Conservation (phyloP, 2,113 vertebrate species). For the Columba janthina region DNA sequence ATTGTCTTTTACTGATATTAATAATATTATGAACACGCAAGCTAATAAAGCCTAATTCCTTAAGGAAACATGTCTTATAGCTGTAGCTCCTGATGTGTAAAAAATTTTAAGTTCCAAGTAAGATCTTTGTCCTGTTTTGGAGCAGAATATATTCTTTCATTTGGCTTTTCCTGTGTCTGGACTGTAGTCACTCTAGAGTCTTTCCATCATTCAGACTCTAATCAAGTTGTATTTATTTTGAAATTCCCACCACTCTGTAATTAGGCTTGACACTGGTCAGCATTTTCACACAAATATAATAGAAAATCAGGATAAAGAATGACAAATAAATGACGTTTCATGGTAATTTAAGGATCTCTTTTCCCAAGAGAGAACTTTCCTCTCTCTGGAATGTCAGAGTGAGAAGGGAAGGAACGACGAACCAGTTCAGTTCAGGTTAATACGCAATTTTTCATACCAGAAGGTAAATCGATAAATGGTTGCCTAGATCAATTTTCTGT, state of each 20-base stretch:
- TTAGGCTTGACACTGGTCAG: not conserved
- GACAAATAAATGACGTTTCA: not conserved
- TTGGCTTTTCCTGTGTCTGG: not conserved
- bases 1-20: not conserved
- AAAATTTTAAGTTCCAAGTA: not conserved
- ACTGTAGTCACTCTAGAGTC: not conserved
- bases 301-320: not conserved
- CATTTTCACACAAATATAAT: not conserved
- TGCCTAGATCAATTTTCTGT: conserved; percentile 73
- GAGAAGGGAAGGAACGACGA: not conserved
- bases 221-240: not conserved
- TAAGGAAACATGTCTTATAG: not conserved
- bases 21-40: not conserved
- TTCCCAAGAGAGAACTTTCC: not conserved
- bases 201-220: not conserved
- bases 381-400: not conserved
- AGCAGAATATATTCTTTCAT: not conserved
- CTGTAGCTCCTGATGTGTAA: not conserved
- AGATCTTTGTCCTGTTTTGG: not conserved
- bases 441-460: conserved; percentile 64
- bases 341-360: not conserved
- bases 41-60: not conserved
- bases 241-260: not conserved
- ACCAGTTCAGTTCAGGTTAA: conserved; percentile 61
- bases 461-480: conserved; percentile 66